Evolutionary conservation across 2,113 vertebrate species (phyloP).

Genomic region (Chiloscyllium plagiosum): DNA sequence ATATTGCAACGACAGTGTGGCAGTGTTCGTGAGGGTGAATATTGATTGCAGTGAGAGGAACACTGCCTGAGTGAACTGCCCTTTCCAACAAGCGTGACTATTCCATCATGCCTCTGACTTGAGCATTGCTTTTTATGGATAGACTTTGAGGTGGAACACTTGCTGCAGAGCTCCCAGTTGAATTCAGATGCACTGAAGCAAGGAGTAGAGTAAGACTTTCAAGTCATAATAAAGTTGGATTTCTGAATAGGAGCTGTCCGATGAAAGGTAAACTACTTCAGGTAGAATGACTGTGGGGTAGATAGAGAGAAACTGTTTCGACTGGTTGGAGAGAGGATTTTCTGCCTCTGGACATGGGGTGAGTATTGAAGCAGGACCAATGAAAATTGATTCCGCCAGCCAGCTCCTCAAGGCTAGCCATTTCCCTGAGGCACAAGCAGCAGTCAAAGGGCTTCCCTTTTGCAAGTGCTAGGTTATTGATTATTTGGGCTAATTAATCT

Average conservation of each 20-base stretch:
- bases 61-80: background rate
- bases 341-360: too few species aligned
- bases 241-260: background rate
- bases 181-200: background rate
- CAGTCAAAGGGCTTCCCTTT: background rate
- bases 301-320: too few species aligned
- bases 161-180: background rate
- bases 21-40: background rate
- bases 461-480: background rate
- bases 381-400: too few species aligned
- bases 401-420: too few species aligned
- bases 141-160: background rate
- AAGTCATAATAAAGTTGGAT: background rate
- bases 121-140: background rate
- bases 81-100: too few species aligned
- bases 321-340: too few species aligned
- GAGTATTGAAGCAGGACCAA: too few species aligned
- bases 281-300: too few species aligned
- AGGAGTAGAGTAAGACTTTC: background rate
- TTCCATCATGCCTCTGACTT: background rate
- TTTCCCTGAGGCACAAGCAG: too few species aligned
- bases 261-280: background rate
- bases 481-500: background rate
- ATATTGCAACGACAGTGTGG: background rate
- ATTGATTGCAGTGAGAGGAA: background rate